These are phyloP conservation scores for Hyposmocoma kahamanoa DNA, from an alignment of 1,140 invertebrate genomes.

Conservation along the genomic window DNA sequence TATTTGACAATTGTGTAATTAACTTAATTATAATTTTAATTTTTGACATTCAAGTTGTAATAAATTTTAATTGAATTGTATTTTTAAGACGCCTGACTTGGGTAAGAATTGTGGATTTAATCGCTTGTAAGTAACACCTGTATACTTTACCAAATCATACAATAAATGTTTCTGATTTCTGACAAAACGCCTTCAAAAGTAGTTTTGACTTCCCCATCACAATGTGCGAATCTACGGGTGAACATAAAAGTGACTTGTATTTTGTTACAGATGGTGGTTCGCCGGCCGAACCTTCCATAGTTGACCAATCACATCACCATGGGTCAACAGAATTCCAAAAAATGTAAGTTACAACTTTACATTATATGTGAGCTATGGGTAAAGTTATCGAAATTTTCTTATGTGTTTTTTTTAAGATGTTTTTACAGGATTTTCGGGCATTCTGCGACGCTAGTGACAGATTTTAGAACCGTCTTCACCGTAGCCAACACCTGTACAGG, in stretches of 20 bases:
- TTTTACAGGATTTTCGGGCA: neutral
- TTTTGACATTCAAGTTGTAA: no score
- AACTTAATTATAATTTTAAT: no score
- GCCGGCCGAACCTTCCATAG: slow-evolving; percentile 46
- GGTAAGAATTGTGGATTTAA: neutral
- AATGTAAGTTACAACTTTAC: slow-evolving; percentile 34
- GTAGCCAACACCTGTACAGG: no score
- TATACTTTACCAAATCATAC: no score
- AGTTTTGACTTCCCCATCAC: no score
- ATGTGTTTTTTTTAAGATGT: neutral
- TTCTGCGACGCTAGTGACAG: neutral
- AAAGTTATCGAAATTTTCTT: neutral
- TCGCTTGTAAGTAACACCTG: no score
- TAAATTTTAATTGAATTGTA: no score
- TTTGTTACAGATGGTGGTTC: slow-evolving; percentile 58
- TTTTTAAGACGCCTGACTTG: neutral
- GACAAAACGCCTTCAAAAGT: no score
- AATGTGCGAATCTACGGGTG: neutral
- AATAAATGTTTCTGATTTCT: no score
- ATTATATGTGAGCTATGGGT: neutral
- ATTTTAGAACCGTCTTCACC: no score
- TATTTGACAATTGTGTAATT: no score
- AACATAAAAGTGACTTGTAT: neutral
- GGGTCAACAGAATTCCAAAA: slow-evolving; percentile 60
- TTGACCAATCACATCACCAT: slow-evolving; percentile 26